These are phyloP conservation scores for Xenopus borealis DNA, from an alignment of 2,113 vertebrate genomes.

Conservation along the genomic window DNA sequence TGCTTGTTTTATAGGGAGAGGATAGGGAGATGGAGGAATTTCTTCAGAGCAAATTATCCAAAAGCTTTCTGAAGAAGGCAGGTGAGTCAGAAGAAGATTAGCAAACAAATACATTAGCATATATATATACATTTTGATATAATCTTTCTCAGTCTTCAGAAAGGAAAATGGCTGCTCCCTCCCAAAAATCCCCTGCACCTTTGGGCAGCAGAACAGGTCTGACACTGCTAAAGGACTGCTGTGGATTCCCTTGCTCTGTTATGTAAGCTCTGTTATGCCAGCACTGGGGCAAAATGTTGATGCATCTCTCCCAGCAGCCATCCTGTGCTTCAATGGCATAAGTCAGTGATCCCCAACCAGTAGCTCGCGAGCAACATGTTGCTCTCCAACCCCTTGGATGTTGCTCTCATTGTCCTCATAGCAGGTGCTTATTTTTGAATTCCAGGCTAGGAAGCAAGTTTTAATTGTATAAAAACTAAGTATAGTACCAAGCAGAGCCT, in stretches of 20 bases:
- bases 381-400: too few relatives aligned
- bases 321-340: not conserved
- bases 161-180: conserved; percentile 52
- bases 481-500: too few relatives aligned
- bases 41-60: conserved; percentile 76
- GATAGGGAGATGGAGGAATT: conserved; percentile 88
- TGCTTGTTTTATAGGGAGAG: conserved; percentile 64
- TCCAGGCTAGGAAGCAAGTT: too few relatives aligned
- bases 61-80: conserved; percentile 65
- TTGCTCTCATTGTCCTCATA: too few relatives aligned
- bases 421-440: too few relatives aligned
- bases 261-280: conserved; percentile 60
- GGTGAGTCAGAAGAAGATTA: conserved; percentile 55
- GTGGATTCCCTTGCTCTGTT: conserved; percentile 82
- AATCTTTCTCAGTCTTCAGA: conserved; percentile 54
- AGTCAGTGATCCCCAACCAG: too few relatives aligned
- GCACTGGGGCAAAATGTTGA: too few relatives aligned
- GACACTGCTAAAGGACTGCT: conserved; percentile 82
- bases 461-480: too few relatives aligned
- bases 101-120: too few relatives aligned
- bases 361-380: too few relatives aligned
- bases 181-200: conserved; percentile 69
- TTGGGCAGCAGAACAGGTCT: conserved; percentile 76
- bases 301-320: not conserved
- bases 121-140: not conserved